Percentiles rank a stretch among this genome's conserved stretches.
These are phyloP conservation scores for Aspidiotus destructor DNA, from an alignment of 2,888 invertebrate genomes.

Conservation along the genomic window DNA sequence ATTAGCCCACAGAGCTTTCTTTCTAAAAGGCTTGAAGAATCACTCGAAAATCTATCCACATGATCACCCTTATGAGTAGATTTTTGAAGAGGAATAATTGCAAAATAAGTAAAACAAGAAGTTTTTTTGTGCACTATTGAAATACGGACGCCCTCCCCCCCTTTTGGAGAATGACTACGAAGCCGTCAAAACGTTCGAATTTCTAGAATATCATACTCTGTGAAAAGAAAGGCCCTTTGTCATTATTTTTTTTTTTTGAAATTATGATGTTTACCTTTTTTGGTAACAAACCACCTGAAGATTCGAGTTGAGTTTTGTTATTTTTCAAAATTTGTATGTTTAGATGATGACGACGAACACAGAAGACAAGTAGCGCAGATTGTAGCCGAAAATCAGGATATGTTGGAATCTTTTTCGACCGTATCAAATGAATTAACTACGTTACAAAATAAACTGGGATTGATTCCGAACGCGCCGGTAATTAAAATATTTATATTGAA, in stretches of 20 bases:
- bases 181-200: too few relatives aligned
- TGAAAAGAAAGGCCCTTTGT: too few relatives aligned
- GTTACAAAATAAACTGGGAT: constrained; percentile 42
- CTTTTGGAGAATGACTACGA: too few relatives aligned
- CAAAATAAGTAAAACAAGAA: too few relatives aligned
- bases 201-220: too few relatives aligned
- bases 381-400: constrained; percentile 53
- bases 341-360: constrained; percentile 42
- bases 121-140: constrained; percentile 4
- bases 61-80: too few relatives aligned
- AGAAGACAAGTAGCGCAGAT: constrained; percentile 48
- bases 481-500: too few relatives aligned
- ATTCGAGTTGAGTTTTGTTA: neutral
- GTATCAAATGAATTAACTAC: constrained; percentile 53
- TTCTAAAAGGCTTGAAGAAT: too few relatives aligned
- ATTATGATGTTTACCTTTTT: neutral
- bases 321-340: constrained; percentile 22
- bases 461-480: neutral
- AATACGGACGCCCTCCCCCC: neutral
- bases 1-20: too few relatives aligned
- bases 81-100: too few relatives aligned
- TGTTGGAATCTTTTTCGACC: constrained; percentile 55
- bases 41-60: too few relatives aligned
- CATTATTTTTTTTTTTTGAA: too few relatives aligned
- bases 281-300: neutral